Percentiles rank a stretch among this genome's conserved stretches.
Evolutionary conservation across 1,140 invertebrate genomes (phyloP).

Genomic region (Trypoxylus dichotomus): DNA sequence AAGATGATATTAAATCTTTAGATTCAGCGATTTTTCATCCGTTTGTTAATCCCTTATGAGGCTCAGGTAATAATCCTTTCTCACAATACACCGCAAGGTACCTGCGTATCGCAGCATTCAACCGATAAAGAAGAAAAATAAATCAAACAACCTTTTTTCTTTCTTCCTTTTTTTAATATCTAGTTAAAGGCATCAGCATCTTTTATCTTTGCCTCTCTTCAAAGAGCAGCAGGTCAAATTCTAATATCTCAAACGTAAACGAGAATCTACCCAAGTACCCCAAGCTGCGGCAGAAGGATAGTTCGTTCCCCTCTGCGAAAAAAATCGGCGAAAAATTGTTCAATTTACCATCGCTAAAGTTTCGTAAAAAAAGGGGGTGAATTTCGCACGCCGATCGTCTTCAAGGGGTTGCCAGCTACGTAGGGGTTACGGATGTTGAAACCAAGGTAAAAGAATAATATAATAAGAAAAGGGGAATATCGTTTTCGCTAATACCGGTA

Average conservation of each 20-base stretch:
- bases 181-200: not conserved
- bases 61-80: not conserved
- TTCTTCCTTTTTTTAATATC: not conserved
- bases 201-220: not conserved
- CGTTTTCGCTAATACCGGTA: constrained; percentile 32
- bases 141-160: not conserved
- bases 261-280: not conserved
- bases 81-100: not conserved
- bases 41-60: no score
- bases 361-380: not conserved
- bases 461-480: not conserved
- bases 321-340: constrained; percentile 34
- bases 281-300: not conserved
- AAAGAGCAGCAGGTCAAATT: not conserved
- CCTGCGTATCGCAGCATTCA: not conserved
- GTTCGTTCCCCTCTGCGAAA: not conserved
- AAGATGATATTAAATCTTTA: no score
- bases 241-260: not conserved
- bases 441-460: not conserved
- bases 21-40: no score
- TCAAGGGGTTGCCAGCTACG: not conserved
- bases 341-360: constrained; percentile 32
- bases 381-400: constrained; percentile 12
- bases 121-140: not conserved
- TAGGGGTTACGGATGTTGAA: not conserved